These are phyloP conservation scores for Branchipolynoe longqiensis DNA, from an alignment of 2,888 invertebrate species.

Conservation along the genomic window DNA sequence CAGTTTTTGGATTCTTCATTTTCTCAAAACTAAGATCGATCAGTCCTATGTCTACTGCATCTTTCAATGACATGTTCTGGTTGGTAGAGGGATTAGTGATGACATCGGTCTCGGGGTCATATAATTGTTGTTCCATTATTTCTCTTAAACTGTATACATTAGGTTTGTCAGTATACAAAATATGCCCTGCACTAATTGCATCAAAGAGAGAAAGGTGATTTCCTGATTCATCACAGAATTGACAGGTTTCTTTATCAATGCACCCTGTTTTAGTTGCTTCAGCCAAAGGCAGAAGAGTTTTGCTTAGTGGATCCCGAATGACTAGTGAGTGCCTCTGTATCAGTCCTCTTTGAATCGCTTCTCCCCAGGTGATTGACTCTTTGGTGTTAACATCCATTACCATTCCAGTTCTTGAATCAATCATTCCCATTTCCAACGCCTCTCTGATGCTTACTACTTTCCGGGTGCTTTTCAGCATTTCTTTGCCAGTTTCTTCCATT, in stretches of 20 bases:
- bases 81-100: constrained; percentile 59
- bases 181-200: neutral
- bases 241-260: constrained; percentile 6
- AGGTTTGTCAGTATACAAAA: neutral
- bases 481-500: neutral
- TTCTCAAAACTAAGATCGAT: neutral
- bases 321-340: constrained; percentile 61
- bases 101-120: constrained; percentile 44
- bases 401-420: constrained; percentile 91
- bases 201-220: neutral
- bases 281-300: neutral
- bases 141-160: constrained; percentile 15
- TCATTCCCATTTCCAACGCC: constrained; percentile 87
- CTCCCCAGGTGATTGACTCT: constrained; percentile 85
- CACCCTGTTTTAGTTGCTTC: neutral
- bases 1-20: constrained; percentile 76
- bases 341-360: constrained; percentile 73
- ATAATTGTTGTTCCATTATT: constrained; percentile 18
- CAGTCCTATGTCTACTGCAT: constrained; percentile 58
- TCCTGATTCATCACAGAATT: neutral
- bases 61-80: constrained; percentile 52
- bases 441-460: neutral
- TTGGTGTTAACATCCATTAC: constrained; percentile 90
- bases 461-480: neutral
- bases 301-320: neutral